Evolutionary conservation across 1,140 invertebrate species (phyloP).

Genomic region (Pentalonia nigronervosa): DNA sequence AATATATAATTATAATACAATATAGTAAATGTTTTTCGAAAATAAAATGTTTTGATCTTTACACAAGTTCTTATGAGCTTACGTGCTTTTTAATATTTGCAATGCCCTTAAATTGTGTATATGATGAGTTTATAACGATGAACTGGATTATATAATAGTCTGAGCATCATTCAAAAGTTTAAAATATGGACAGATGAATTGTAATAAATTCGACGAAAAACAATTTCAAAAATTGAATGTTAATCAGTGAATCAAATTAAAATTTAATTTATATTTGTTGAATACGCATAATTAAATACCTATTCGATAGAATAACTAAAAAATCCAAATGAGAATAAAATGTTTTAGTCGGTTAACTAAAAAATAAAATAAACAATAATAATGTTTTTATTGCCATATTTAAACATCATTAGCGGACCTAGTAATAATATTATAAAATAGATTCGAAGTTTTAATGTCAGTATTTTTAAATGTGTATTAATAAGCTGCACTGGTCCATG

Average conservation of each 20-base stretch:
- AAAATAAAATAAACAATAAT: not conserved
- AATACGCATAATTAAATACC: not conserved
- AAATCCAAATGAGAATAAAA: not conserved
- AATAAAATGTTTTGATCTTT: not conserved
- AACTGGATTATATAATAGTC: not conserved
- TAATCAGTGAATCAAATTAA: not conserved
- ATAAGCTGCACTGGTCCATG: not conserved
- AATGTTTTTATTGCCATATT: not conserved
- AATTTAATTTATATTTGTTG: not conserved
- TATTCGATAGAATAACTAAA: not conserved
- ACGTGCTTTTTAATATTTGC: slow-evolving; percentile 23
- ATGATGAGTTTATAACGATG: not conserved
- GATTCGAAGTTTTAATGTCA: not conserved
- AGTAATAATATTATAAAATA: not conserved
- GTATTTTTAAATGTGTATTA: not conserved
- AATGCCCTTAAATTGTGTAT: not conserved
- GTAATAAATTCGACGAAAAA: not conserved
- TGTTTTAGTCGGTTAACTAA: not conserved
- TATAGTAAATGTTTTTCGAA: not conserved
- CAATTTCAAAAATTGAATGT: not conserved
- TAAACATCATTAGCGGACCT: not conserved
- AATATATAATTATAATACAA: not conserved
- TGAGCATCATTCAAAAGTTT: not conserved
- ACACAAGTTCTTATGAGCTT: not conserved
- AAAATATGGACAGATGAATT: not conserved